Evolutionary conservation across 1,140 invertebrate genomes (phyloP), one percentile per base, ranked within the genome.

Genomic region (Dendrolimus kikuchii): DNA sequence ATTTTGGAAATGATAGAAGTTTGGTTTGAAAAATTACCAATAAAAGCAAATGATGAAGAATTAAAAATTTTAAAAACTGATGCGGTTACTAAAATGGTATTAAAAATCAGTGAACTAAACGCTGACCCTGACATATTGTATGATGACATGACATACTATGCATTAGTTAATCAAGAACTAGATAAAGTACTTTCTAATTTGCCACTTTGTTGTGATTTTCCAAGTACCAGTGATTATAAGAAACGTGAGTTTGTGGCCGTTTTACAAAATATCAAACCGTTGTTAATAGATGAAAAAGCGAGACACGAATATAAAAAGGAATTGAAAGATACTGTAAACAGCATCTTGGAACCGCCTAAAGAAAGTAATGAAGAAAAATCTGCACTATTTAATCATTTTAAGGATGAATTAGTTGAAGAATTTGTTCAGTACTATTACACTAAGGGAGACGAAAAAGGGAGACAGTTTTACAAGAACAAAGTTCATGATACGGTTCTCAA

Each of bases 101-200:
- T 69, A 23, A 71, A 70, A 62, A 64, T 76, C 10, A 66, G 63
- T 47, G 64, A 76, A 64, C 53, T 76, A 6, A 76, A 74, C 49
- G 59, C 57, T 41, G 59, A 70, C 60, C 50, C 65, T 6, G 59
- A 62, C 59, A 63, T 62, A 6, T 72, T 71, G 46, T 48, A 64
- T 40, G 57, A 74, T 50, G 60, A 74, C 50, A 41, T 58, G n/a
- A 45, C 66, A 6, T 74, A 71, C 44, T 50, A 62, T 39, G 51
- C 48, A 9, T 45, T 68, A 5, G 53, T 76, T 36, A 64, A 71
- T 52, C 57, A 70, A 51, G 71, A 68, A 64, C 23, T 76, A 46
- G 68, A 74, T 38, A 57, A 49, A 45, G 7, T 69, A 36, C 37
- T 71, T n/a, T 23, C 43, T 5, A 51, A 51, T 37, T 46, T 76